Evolutionary conservation across 1,140 invertebrate genomes (phyloP).

Genomic region (Aphaenogaster floridana): DNA sequence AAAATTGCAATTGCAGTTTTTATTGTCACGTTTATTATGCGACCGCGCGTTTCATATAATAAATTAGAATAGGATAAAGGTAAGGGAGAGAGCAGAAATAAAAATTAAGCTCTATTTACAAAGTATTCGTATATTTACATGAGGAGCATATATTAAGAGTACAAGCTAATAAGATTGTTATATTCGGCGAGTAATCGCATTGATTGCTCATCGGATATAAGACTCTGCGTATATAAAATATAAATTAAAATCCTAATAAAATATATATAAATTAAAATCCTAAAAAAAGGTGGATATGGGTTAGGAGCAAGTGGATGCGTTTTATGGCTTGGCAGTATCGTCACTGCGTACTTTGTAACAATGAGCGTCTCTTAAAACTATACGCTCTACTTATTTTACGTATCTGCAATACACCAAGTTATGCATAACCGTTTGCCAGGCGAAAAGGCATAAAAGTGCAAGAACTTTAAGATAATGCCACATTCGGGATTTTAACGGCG

Average conservation of each 20-base stretch:
- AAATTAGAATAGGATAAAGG: constrained; percentile 1
- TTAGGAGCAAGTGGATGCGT: constrained; percentile 74
- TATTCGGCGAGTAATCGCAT: constrained; percentile 76
- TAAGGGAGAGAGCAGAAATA: constrained; percentile 51
- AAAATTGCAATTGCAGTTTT: not conserved
- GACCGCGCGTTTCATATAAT: not conserved
- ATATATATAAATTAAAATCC: constrained; percentile 82
- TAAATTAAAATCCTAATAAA: constrained; percentile 82
- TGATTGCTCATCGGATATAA: constrained; percentile 76
- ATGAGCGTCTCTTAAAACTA: constrained; percentile 71
- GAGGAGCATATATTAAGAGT: constrained; percentile 74
- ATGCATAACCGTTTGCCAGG: constrained; percentile 74
- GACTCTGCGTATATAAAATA: constrained; percentile 77
- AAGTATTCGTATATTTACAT: constrained; percentile 84
- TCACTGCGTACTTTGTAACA: constrained; percentile 74
- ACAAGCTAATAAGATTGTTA: constrained; percentile 76
- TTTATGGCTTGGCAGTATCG: constrained; percentile 82
- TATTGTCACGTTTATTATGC: constrained; percentile 4
- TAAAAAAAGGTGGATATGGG: constrained; percentile 64
- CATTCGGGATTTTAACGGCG: constrained; percentile 58
- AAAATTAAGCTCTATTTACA: constrained; percentile 81
- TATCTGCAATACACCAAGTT: constrained; percentile 75
- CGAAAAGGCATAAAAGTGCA: constrained; percentile 67
- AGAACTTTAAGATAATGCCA: constrained; percentile 68
- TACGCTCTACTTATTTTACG: constrained; percentile 77